Evolutionary conservation across 1,140 invertebrate genomes (phyloP).

Genomic region (Drosophila ficusphila): DNA sequence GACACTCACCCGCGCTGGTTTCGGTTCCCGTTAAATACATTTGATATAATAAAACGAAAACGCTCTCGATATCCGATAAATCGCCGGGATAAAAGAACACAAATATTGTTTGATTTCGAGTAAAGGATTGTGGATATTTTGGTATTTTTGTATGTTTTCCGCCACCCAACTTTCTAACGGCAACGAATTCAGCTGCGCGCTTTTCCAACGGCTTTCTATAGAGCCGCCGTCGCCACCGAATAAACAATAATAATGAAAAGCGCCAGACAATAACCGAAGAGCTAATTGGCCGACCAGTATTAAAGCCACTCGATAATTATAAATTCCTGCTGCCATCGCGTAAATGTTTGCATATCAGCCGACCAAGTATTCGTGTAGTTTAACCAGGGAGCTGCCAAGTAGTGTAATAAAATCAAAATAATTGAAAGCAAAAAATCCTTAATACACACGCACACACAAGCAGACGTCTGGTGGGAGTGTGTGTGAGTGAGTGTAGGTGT

Average conservation of each 20-base stretch:
- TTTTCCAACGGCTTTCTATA: constrained; percentile 19
- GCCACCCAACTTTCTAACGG: constrained; percentile 44
- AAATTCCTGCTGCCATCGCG: constrained; percentile 3
- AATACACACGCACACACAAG: constrained; percentile 46
- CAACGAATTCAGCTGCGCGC: constrained; percentile 38
- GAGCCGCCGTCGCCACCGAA: constrained; percentile 45
- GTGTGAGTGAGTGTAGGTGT: constrained; percentile 50
- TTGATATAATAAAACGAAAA: constrained; percentile 4
- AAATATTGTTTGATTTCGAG: background rate
- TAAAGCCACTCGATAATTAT: constrained; percentile 1
- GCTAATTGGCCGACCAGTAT: constrained; percentile 45
- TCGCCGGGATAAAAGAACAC: constrained; percentile 14
- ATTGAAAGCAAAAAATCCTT: constrained; percentile 74
- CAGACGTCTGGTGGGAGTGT: constrained; percentile 26
- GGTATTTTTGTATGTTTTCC: background rate
- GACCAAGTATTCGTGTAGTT: constrained; percentile 5
- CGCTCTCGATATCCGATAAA: constrained; percentile 4
- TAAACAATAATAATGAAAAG: constrained; percentile 81
- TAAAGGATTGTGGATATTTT: background rate
- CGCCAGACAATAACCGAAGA: constrained; percentile 68
- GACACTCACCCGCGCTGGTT: constrained; percentile 14
- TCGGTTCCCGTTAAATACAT: constrained; percentile 1
- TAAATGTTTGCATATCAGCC: constrained; percentile 22
- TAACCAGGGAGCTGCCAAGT: constrained; percentile 11
- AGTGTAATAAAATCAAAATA: constrained; percentile 75